phyloP scores from a whole-genome alignment of 2,888 invertebrate species.

The Drosophila flavopinicola region DNA sequence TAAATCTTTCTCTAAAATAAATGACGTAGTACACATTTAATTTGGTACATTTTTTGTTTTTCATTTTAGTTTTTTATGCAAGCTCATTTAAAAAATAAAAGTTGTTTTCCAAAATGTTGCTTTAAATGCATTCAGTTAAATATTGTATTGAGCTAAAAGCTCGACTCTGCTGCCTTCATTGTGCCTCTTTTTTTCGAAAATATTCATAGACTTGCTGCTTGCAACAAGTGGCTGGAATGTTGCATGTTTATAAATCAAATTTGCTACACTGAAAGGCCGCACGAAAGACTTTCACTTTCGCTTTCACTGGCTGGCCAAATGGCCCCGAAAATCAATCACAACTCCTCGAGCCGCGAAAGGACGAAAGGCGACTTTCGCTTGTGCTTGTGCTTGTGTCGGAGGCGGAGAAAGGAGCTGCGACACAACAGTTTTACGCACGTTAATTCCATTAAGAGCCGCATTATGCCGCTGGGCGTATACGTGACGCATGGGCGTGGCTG shows the following conservation, averaged over 20 bases:
- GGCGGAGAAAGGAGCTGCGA: conserved; percentile 15
- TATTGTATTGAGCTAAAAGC: too few species aligned
- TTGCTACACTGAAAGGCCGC: conserved; percentile 14
- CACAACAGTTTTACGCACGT: conserved; percentile 58
- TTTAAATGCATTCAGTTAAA: too few species aligned
- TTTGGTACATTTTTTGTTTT: too few species aligned
- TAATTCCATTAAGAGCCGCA: conserved; percentile 67
- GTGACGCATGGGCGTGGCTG: conserved; percentile 46
- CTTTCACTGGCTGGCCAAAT: too few species aligned
- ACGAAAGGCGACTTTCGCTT: conserved; percentile 8
- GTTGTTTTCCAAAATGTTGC: too few species aligned
- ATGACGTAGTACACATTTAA: too few species aligned
- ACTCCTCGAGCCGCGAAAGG: conserved; percentile 17
- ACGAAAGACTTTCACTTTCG: too few species aligned
- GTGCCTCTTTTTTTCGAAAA: too few species aligned
- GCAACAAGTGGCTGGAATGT: conserved; percentile 55
- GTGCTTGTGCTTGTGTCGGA: neutral
- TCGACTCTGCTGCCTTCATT: too few species aligned
- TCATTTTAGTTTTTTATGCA: too few species aligned
- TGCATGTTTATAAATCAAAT: conserved; percentile 58
- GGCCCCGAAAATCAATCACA: conserved; percentile 60
- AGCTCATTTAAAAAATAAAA: too few species aligned
- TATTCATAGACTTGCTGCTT: conserved; percentile 2
- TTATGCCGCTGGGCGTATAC: conserved; percentile 45
- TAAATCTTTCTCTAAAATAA: too few species aligned